Base-by-base conservation (phyloP, 2,888 invertebrate species). In the Andrena marginata region DNA sequence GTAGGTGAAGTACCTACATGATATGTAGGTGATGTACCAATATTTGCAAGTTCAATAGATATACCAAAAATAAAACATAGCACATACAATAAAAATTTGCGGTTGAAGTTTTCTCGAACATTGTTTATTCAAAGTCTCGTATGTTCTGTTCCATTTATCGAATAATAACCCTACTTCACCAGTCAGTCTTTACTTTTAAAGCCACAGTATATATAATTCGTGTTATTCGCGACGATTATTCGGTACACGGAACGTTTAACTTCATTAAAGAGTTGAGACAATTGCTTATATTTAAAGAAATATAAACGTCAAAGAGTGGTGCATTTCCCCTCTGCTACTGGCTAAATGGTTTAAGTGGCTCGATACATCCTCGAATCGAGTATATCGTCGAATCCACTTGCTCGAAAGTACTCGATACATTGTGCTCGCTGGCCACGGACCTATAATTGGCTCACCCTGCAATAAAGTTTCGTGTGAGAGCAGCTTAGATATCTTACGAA, bases 371-470 rank as follows among this genome's bases (percentile, higher is more conserved):
- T 84, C 76, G 56, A 70, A 63, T 72, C 72, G 79, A 67, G 74
- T 84, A 63, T 82, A 85, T 87, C 76, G 80, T 62, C 80, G 80
- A 72, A 69, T 77, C 77, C 83, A 88, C 82, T 87, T 78, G 82
- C 72, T 77, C 82, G 84, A 88, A 86, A 88, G 87, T 90, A 88
- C 85, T 90, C 90, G 87, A 90, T 91, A 91, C 87, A 90, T 90
- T 85, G 89, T 87, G 85, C 86, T 86, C 87, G 82, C 85, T 70
- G 84, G 72, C 85, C 87, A 84, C 87, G 89, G 85, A 87, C 85
- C 89, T 89, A 91, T 91, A 91, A 91, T 91, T 91, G 91, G 91
- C 91, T 91, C 87, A 76, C 84, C 84, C 87, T 76, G 90, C 91
- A 90, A 91, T 91, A 91, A 90, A 91, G 87, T 91, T 91, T 85